Evolutionary conservation across 2,888 invertebrate species (phyloP), one percentile per base, ranked within the genome.

Genomic region (Entomobrya multifasciata): DNA sequence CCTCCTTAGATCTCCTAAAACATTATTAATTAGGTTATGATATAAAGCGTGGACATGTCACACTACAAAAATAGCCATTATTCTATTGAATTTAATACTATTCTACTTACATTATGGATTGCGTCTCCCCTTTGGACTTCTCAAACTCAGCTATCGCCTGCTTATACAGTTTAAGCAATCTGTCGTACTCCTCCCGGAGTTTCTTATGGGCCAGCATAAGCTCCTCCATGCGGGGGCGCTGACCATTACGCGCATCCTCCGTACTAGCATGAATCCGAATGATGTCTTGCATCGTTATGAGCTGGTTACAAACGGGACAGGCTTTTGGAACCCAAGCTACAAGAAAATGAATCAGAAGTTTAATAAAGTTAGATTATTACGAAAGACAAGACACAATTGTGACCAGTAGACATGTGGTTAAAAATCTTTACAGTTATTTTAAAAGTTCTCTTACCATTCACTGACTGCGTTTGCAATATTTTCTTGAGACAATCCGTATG

Each of bases 401-500:
- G 20, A 47, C n/a, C n/a, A n/a, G n/a, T n/a, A n/a, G n/a, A n/a
- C n/a, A n/a, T n/a, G n/a, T n/a, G n/a, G n/a, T n/a, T n/a, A n/a
- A n/a, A n/a, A n/a, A n/a, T n/a, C n/a, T n/a, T n/a, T n/a, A n/a
- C n/a, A n/a, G n/a, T n/a, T n/a, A n/a, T n/a, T n/a, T n/a, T n/a
- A n/a, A n/a, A n/a, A n/a, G n/a, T n/a, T n/a, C n/a, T n/a, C 74
- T 30, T 15, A 67, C 77, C 65, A 67, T 74, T 76, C 11, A 22
- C 27, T 2, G 44, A 44, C 13, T 76, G 60, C 13, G 41, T 11
- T 11, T 72, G 11, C 25, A 76, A 41, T 5, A 20, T n/a, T 25
- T 81, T 65, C 52, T 82, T 55, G 17, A 88, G 77, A 76, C 88
- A 88, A 44, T 84, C 77, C 22, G 78, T 44, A 47, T 87, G 88